phyloP scores from a whole-genome alignment of 2,888 invertebrate species.

The Meghimatium bilineatum region DNA sequence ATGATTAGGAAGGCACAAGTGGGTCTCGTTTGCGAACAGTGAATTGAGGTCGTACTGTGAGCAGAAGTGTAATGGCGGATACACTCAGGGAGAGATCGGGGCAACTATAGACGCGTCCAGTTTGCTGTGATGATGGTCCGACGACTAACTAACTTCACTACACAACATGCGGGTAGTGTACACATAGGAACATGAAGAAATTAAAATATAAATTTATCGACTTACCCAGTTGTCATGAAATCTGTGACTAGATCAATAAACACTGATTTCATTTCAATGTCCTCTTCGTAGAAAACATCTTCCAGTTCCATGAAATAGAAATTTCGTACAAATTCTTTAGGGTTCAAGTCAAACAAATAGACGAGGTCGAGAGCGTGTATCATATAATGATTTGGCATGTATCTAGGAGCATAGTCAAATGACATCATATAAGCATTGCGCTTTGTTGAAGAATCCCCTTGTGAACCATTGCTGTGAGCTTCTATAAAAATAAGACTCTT shows the following conservation, averaged over 20 bases:
- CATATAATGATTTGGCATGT: not conserved
- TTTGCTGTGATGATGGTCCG: no score
- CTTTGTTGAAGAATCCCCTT: not conserved
- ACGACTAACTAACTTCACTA: no score
- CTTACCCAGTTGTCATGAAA: conserved; percentile 8
- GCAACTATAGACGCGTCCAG: no score
- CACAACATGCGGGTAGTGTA: no score
- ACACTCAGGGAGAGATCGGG: no score
- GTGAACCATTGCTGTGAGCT: not conserved
- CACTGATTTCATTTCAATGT: not conserved
- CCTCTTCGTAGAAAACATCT: conserved; percentile 1
- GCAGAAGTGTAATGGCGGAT: no score
- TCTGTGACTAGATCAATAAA: conserved; percentile 17
- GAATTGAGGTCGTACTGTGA: no score
- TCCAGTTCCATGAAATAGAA: not conserved
- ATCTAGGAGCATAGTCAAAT: conserved; percentile 14
- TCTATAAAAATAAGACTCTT: not conserved
- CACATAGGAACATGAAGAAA: no score
- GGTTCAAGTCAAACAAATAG: not conserved
- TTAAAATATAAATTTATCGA: not conserved
- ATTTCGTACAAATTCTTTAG: not conserved
- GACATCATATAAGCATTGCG: conserved; percentile 5
- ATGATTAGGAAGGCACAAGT: no score
- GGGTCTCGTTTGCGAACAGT: no score
- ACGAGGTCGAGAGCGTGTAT: not conserved